A percentile compares a stretch with the other conserved stretches of the same genome.
These are phyloP conservation scores for Potamarius usumacintae DNA, from an alignment of 2,113 vertebrate species.

Conservation along the genomic window DNA sequence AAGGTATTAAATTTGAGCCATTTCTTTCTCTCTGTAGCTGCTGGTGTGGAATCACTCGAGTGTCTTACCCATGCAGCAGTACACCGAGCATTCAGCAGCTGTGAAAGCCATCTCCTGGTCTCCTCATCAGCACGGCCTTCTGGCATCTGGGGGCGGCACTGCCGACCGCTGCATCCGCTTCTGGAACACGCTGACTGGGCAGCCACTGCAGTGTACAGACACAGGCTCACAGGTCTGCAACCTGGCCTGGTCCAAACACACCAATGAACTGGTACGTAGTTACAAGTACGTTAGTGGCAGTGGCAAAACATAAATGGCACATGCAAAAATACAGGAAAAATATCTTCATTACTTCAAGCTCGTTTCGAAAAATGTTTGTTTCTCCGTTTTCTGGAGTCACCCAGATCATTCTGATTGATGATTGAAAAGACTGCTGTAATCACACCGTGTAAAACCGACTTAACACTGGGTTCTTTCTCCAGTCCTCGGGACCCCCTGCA, in stretches of 20 bases:
- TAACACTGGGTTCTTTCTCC: background rate
- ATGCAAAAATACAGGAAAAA: background rate
- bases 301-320: background rate
- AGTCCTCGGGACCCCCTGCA: background rate
- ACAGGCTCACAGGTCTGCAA: constrained; percentile 98
- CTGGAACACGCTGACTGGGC: constrained; percentile 96
- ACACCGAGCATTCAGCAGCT: constrained; percentile 94
- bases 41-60: constrained; percentile 98
- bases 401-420: background rate
- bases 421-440: background rate
- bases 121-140: constrained; percentile 92
- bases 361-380: background rate
- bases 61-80: constrained; percentile 91
- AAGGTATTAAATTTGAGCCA: background rate
- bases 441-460: background rate
- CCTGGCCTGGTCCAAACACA: constrained; percentile 98
- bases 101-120: constrained; percentile 99
- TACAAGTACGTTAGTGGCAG: background rate
- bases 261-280: constrained; percentile 86
- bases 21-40: constrained; percentile 70
- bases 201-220: constrained; percentile 95
- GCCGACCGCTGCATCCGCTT: constrained; percentile 98
- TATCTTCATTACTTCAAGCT: background rate
- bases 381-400: background rate
- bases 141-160: constrained; percentile 91